Base-by-base conservation (phyloP, 2,797 vertebrate genomes). In the Megalops cyprinoides region DNA sequence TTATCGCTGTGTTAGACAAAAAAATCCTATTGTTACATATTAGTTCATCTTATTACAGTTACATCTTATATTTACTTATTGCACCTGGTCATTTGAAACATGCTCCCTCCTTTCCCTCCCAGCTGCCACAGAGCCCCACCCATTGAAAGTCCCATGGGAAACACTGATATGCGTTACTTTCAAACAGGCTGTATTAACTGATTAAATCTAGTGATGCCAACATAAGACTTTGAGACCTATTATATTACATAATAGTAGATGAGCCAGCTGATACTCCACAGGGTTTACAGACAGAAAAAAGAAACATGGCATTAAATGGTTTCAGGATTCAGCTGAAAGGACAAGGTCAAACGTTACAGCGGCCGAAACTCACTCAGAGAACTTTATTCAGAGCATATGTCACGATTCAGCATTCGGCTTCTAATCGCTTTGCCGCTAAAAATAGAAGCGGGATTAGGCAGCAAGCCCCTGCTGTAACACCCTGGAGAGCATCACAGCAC, bases 391-490 rank as follows among this genome's bases (percentile, higher is more conserved):
- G 18, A 65, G 62, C 58, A 62, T 62, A 15, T 62, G 58, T 31
- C 4, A 28, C 31, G 31, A 65, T 3, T 10, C 31, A 1, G 58
- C 14, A 4, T 34, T 65, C 37, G 37, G 31, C 62, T 65, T 65
- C 31, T 65, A 65, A 65, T 65, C 31, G 31, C 62, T 65, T 65
- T 65, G 62, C 15, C 15, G 31, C 62, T 65, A 37, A 65, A 65
- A 65, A 65, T 65, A 65, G 62, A 34, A 65, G 51, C 1, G 62
- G 62, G 62, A 65, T 65, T 37, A 65, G 37, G 62, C 4, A 9
- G 31, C 62, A 3, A 37, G 31, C 31, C 62, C 62, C 28, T 37
- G 62, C 62, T 31, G 28, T 62, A 62, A 14, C 28, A 10, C 58
- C 12, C 8, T 3, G 4, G 8, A 12, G 28, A 9, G 25, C 8